phyloP scores from a whole-genome alignment of 2,797 vertebrate genomes.

The Rhabdomys pumilio region DNA sequence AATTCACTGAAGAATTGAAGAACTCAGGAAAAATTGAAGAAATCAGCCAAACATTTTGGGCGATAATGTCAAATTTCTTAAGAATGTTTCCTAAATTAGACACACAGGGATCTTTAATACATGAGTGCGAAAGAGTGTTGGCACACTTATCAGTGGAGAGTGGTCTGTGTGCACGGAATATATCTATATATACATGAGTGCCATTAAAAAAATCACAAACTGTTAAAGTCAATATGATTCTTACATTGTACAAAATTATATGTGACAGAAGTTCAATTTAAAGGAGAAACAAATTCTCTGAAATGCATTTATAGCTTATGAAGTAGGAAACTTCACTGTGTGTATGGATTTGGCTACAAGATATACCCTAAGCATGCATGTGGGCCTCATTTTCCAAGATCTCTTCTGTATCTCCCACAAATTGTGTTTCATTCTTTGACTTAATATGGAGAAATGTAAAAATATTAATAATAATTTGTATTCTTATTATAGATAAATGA shows the following conservation, averaged over 20 bases:
- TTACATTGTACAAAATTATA: background rate
- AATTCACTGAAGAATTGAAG: background rate
- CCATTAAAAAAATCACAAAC: background rate
- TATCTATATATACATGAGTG: too few species aligned
- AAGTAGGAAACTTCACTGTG: background rate
- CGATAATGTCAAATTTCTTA: background rate
- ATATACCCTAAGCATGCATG: background rate
- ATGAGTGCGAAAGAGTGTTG: background rate
- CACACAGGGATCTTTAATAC: background rate
- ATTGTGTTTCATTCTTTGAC: background rate
- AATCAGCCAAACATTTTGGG: background rate
- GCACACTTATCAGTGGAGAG: background rate
- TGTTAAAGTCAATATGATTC: background rate
- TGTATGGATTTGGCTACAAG: background rate
- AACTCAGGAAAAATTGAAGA: background rate
- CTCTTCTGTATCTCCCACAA: background rate
- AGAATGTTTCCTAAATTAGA: background rate
- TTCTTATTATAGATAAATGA: background rate
- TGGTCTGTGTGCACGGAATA: too few species aligned
- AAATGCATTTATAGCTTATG: background rate
- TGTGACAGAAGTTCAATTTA: background rate
- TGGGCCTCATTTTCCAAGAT: background rate
- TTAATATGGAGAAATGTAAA: background rate
- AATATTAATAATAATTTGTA: background rate
- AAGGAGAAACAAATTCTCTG: background rate